These are phyloP conservation scores for Nomada lathburiana DNA, from an alignment of 2,888 invertebrate genomes.

Conservation along the genomic window DNA sequence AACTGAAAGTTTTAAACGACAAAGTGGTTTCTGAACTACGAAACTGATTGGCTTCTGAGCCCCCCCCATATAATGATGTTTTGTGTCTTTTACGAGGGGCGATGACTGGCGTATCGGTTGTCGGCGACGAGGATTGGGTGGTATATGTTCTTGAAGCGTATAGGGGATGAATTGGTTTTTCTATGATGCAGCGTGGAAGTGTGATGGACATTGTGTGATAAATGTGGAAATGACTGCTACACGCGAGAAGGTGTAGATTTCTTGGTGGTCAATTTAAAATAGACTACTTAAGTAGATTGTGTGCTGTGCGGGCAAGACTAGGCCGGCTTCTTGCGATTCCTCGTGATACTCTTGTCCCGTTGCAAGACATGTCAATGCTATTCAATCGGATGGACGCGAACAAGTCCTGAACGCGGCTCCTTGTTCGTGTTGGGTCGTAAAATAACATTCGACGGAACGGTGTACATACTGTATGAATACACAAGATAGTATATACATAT, in stretches of 20 bases:
- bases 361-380: constrained; percentile 7
- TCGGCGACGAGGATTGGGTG: not conserved
- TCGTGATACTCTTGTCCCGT: constrained; percentile 8
- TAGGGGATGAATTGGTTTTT: too few relatives aligned
- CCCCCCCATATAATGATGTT: not conserved
- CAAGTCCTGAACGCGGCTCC: not conserved
- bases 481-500: not conserved
- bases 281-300: not conserved
- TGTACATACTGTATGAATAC: too few relatives aligned
- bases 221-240: not conserved
- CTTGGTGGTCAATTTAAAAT: not conserved
- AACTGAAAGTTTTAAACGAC: too few relatives aligned
- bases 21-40: too few relatives aligned
- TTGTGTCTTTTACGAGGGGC: not conserved
- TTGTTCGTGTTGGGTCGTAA: not conserved
- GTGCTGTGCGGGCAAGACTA: too few relatives aligned
- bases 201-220: constrained; percentile 1
- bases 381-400: constrained; percentile 2
- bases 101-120: not conserved
- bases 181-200: not conserved
- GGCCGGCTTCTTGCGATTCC: not conserved
- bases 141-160: not conserved
- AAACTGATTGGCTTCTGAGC: too few relatives aligned
- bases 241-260: constrained; percentile 1
- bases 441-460: constrained; percentile 33